Base-by-base conservation (phyloP, 1,140 invertebrate species). In the Heliconius congener region DNA sequence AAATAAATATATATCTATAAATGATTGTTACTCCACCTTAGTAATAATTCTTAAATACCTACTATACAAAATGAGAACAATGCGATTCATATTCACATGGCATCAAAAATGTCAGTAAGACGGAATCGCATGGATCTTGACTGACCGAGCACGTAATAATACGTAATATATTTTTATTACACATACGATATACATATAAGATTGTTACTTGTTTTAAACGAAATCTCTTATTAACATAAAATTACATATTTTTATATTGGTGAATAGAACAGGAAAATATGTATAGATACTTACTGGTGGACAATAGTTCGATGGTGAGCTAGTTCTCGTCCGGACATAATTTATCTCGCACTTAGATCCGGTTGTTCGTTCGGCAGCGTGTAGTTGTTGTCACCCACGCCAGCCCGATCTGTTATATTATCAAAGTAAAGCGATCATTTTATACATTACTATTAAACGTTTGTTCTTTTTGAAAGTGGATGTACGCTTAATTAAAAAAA, bases 331-430 rank as follows among this genome's bases (percentile, higher is more conserved):
- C 82, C 79, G 79, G 84, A 81, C 85, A 88, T 91, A 84, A 92
- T 92, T 92, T 92, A 93, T 91, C 87, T 81, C 79, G 78, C 80
- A 78, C 82, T 82, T 88, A 91, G 91, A 91, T 93, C 89, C 91
- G 91, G 90, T 88, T 90, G 78, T 84, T 74, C 57, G 79, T 74
- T 79, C 81, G 71, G 80, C 83, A 81, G 85, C 88, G 27, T 66
- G 60, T n/a, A 66, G 23, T 66, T 16, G 42, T 46, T 46, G 42
- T 46, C 60, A 85, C 91, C 89, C 88, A 93, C 90, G 89, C 86
- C 86, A 85, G 84, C 86, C 84, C 27, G 70, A 30, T 71, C 70
- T 86, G 84, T 86, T 88, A 83, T 87, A 88, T 89, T 92, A 92
- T 92, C 91, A 83, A 80, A 73, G 82, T 86, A 81, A 89, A 93